Conservation (phyloP, 2,797 vertebrate species). For the Aythya fuligula region DNA sequence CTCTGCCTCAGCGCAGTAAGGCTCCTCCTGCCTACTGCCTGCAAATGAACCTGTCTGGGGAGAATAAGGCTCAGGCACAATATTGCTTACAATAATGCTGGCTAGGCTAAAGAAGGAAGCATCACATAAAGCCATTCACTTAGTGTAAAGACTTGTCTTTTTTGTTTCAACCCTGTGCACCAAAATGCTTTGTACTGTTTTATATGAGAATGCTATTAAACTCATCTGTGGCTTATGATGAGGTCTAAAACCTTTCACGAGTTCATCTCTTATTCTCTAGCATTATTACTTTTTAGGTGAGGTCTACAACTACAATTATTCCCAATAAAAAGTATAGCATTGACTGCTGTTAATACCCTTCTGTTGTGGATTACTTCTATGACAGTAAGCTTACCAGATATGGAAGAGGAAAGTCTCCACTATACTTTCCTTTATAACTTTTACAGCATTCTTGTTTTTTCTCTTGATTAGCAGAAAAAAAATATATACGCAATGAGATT, state of each 20-base stretch:
- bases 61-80: not conserved
- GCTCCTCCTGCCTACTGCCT: not conserved
- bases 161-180: not conserved
- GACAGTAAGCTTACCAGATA: not conserved
- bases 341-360: not conserved
- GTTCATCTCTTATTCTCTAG: not conserved
- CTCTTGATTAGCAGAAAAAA: not conserved
- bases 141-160: not conserved
- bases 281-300: not conserved
- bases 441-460: not conserved
- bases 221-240: rapidly evolving
- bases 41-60: not conserved
- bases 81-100: not conserved
- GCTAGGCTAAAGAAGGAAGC: not conserved
- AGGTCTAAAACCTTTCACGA: not conserved
- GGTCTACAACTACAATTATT: not conserved
- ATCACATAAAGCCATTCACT: not conserved
- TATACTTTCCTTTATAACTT: not conserved
- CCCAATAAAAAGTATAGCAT: not conserved
- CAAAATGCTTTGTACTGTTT: not conserved
- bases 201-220: not conserved
- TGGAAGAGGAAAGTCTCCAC: not conserved
- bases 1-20: not conserved
- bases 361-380: not conserved
- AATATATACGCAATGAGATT: not conserved